These are phyloP conservation scores for Papilio polytes DNA, from an alignment of 1,140 invertebrate species.

Conservation along the genomic window DNA sequence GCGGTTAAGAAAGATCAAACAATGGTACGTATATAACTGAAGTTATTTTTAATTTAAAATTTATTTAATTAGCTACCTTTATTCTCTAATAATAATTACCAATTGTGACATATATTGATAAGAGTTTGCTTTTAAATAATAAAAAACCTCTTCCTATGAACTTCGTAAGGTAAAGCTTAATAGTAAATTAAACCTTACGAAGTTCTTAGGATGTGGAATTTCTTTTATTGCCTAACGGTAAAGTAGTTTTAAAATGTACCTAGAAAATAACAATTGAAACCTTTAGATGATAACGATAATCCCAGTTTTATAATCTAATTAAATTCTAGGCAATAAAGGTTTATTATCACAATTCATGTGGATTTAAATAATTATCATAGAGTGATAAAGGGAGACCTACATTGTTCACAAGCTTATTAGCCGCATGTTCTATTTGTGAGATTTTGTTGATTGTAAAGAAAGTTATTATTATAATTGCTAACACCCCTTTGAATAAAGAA, in stretches of 20 bases:
- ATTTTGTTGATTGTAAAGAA: background rate
- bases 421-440: background rate
- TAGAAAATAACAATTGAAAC: background rate
- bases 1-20: constrained; percentile 84
- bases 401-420: background rate
- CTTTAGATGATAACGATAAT: background rate
- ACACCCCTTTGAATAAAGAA: too few relatives aligned
- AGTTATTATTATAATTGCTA: background rate
- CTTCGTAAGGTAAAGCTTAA: too few relatives aligned
- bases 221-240: too few relatives aligned
- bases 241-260: background rate
- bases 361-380: background rate
- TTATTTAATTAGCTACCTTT: too few relatives aligned
- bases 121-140: too few relatives aligned
- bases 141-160: too few relatives aligned
- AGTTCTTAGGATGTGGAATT: too few relatives aligned
- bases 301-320: constrained; percentile 10
- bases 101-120: too few relatives aligned
- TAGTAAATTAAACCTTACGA: too few relatives aligned
- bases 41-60: background rate
- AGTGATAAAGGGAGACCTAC: background rate
- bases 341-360: constrained; percentile 5
- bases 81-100: too few relatives aligned
- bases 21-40: constrained; percentile 85
- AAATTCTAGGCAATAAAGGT: background rate